Conservation (phyloP, 2,113 vertebrate species). For the Hystrix cristata region DNA sequence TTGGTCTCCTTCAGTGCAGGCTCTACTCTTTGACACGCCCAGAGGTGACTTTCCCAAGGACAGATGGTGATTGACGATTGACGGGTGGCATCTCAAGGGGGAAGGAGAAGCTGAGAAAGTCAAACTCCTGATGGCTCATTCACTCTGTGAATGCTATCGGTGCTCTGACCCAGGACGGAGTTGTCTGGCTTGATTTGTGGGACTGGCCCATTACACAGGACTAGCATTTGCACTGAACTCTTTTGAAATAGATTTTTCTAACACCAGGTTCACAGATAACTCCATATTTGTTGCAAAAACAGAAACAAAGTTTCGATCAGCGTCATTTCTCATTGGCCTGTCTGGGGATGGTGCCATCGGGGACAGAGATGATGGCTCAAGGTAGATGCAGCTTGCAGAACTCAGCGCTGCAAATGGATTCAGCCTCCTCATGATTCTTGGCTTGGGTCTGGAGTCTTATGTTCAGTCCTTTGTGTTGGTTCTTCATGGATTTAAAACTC, state of each 20-base stretch:
- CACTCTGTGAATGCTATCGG: not conserved
- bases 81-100: not conserved
- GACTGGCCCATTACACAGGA: not conserved
- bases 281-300: not conserved
- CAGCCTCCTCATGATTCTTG: accelerated
- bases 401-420: not conserved
- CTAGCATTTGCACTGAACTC: not conserved
- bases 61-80: accelerated
- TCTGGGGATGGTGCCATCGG: not conserved
- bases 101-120: not conserved
- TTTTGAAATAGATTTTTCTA: not conserved
- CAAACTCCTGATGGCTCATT: not conserved
- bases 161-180: not conserved
- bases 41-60: not conserved
- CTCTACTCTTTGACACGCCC: not conserved
- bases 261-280: not conserved
- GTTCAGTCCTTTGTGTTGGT: not conserved
- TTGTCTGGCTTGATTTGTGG: not conserved
- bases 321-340: not conserved
- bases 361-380: accelerated
- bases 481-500: not conserved
- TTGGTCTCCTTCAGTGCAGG: not conserved
- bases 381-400: accelerated
- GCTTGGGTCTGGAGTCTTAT: not conserved
- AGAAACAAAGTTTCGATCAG: not conserved